Percentiles rank a stretch among this genome's conserved stretches.
Conservation (phyloP, 2,888 invertebrate genomes). For the Steromphala cineraria region DNA sequence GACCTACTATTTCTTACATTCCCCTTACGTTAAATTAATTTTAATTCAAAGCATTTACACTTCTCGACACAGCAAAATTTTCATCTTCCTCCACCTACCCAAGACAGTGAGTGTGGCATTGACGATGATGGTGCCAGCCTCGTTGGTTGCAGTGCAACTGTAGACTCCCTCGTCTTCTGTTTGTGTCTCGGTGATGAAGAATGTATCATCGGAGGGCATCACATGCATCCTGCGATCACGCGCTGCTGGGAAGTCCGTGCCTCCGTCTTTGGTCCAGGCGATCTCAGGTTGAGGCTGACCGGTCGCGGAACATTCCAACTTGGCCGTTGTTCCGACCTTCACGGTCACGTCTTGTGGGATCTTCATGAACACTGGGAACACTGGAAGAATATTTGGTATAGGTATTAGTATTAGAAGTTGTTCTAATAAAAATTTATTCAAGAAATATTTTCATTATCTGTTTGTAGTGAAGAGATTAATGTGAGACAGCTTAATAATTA, state of each 20-base stretch:
- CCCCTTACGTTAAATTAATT: no score
- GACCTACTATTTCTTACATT: no score
- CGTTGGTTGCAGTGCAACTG: slow-evolving; percentile 93
- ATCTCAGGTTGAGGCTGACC: slow-evolving; percentile 87
- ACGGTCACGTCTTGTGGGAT: slow-evolving; percentile 89
- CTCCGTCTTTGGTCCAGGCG: slow-evolving; percentile 74
- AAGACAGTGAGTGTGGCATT: slow-evolving; percentile 90
- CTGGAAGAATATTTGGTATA: slow-evolving; percentile 78
- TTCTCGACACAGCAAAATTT: no score
- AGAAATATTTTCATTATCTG: no score
- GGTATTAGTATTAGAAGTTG: background rate
- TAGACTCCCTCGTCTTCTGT: slow-evolving; percentile 92
- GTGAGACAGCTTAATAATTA: no score
- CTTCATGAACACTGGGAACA: slow-evolving; percentile 90
- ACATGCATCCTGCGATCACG: slow-evolving; percentile 94
- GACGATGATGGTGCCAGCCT: slow-evolving; percentile 89
- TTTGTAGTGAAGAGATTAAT: no score
- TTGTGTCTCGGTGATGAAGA: slow-evolving; percentile 94
- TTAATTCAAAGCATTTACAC: no score
- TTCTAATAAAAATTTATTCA: no score
- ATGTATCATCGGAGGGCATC: slow-evolving; percentile 91
- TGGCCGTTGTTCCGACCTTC: slow-evolving; percentile 88
- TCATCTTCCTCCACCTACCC: slow-evolving; percentile 66
- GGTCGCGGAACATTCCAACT: slow-evolving; percentile 91
- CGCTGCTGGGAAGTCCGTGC: slow-evolving; percentile 89